Percentiles rank a stretch among this genome's conserved stretches.
These are phyloP conservation scores for Falco novaeseelandiae DNA, from an alignment of 2,797 vertebrate species.

Conservation along the genomic window DNA sequence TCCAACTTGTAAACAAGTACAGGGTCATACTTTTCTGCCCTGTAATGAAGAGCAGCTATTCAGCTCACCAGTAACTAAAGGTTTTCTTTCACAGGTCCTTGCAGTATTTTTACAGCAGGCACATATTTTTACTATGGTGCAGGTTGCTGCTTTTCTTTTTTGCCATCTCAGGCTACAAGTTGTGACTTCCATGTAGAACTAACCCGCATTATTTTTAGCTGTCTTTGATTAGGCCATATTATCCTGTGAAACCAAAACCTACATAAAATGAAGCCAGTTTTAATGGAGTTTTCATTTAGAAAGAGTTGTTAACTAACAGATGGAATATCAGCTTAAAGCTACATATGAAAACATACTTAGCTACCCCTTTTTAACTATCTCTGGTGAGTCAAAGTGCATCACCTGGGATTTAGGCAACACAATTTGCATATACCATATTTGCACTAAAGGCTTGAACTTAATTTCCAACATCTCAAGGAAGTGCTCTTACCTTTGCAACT, in stretches of 20 bases:
- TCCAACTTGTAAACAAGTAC: background rate
- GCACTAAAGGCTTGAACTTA: background rate
- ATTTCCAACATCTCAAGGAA: background rate
- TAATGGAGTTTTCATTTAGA: background rate
- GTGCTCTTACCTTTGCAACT: background rate
- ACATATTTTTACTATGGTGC: background rate
- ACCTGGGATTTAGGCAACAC: background rate
- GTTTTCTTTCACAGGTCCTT: background rate
- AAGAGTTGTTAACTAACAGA: background rate
- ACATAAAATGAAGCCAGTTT: slow-evolving; percentile 2
- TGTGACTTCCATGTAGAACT: background rate
- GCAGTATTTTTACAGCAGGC: too few relatives aligned
- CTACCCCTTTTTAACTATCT: background rate
- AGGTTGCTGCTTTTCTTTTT: background rate
- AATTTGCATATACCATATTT: background rate
- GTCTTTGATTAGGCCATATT: background rate
- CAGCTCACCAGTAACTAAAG: background rate
- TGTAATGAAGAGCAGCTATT: background rate
- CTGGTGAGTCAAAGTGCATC: background rate
- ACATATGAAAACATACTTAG: background rate
- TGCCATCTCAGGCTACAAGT: background rate
- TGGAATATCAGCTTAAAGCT: background rate
- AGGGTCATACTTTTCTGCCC: background rate
- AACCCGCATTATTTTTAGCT: background rate
- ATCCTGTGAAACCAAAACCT: background rate